These are phyloP conservation scores for Sebastes reedi DNA, from an alignment of 2,797 vertebrate species.

Conservation along the genomic window DNA sequence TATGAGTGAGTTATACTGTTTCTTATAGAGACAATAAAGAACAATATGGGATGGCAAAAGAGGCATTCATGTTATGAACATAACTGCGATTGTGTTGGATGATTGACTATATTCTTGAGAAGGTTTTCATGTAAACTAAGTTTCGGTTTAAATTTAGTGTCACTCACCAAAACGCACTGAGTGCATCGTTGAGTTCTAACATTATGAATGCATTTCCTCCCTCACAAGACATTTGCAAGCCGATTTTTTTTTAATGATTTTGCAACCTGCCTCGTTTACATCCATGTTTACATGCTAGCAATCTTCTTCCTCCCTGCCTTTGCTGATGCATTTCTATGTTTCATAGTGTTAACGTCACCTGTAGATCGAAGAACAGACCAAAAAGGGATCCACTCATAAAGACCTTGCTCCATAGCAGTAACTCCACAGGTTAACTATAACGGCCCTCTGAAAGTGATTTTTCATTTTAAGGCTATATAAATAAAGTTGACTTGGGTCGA, in stretches of 20 bases:
- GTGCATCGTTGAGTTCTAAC: not conserved
- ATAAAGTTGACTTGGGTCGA: not conserved
- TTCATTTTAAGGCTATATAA: not conserved
- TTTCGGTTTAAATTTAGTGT: not conserved
- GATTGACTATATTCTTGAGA: not conserved
- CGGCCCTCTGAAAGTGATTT: not conserved
- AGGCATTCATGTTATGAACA: not conserved
- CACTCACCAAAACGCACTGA: not conserved
- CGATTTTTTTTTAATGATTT: not conserved
- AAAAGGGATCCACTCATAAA: not conserved
- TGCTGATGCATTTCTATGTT: not conserved
- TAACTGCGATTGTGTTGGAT: not conserved
- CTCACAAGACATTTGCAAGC: not conserved
- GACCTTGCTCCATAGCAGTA: not conserved
- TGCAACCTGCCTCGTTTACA: not conserved
- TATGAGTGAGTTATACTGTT: not conserved
- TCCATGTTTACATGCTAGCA: not conserved
- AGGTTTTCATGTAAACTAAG: not conserved
- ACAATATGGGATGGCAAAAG: not conserved
- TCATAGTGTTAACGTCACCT: not conserved
- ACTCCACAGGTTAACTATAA: not conserved
- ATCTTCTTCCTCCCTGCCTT: not conserved
- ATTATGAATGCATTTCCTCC: not conserved
- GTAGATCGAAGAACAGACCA: too few relatives aligned
- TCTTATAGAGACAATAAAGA: not conserved